Percentiles rank a stretch among this genome's conserved stretches.
Evolutionary conservation across 2,113 vertebrate species (phyloP).

Genomic region (Syngnathoides biaculeatus): DNA sequence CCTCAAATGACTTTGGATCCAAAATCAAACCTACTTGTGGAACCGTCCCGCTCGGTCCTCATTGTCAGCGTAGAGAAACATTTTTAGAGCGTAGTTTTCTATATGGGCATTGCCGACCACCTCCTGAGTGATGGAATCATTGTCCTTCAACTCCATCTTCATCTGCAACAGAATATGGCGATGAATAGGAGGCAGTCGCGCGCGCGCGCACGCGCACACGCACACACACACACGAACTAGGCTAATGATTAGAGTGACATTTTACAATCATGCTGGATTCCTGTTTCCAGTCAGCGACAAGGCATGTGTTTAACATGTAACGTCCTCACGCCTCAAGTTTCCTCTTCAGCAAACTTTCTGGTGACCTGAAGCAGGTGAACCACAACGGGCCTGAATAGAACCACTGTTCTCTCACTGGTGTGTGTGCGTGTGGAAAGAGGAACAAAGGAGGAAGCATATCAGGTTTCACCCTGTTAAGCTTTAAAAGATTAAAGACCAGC

Average conservation of each 20-base stretch:
- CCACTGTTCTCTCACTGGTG: conserved; percentile 66
- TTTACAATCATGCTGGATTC: not conserved
- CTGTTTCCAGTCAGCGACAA: not conserved
- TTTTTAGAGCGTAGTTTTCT: conserved; percentile 96
- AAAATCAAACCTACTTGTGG: conserved; percentile 84
- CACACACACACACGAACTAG: not conserved
- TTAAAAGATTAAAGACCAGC: too few species aligned
- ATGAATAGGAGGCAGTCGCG: not conserved
- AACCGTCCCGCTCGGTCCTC: conserved; percentile 90
- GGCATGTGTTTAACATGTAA: not conserved
- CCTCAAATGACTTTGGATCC: not conserved
- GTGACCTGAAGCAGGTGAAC: conserved; percentile 74
- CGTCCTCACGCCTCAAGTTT: conserved; percentile 64
- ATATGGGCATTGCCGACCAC: conserved; percentile 94
- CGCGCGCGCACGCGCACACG: not conserved
- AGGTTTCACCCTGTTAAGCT: too few species aligned
- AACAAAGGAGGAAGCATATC: not conserved
- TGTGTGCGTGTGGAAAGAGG: not conserved
- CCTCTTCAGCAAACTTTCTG: conserved; percentile 72
- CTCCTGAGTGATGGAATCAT: conserved; percentile 93
- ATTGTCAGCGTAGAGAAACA: conserved; percentile 97
- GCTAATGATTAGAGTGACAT: not conserved
- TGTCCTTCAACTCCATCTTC: conserved; percentile 89
- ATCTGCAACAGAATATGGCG: conserved; percentile 71
- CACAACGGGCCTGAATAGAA: conserved; percentile 70